phyloP scores from a whole-genome alignment of 2,888 invertebrate genomes.

The Volucella inflata region DNA sequence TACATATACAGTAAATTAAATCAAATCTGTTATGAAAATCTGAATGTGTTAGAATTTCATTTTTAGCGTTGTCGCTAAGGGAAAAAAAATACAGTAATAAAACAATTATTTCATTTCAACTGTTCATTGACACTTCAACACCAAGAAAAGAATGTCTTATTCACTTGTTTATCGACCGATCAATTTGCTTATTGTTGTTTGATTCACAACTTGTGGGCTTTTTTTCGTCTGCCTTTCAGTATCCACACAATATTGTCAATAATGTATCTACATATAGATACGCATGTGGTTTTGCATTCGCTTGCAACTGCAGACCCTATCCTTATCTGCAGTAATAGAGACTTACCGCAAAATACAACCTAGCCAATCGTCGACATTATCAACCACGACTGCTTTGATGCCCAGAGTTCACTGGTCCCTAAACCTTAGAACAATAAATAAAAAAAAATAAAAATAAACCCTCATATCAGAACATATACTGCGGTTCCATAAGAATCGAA shows the following conservation, averaged over 20 bases:
- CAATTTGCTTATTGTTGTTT: slow-evolving; percentile 58
- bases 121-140: slow-evolving; percentile 24
- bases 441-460: slow-evolving; percentile 1
- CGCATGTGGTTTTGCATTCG: slow-evolving; percentile 52
- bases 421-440: slow-evolving; percentile 45
- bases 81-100: no score
- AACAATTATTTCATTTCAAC: neutral
- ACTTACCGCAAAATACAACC: slow-evolving; percentile 38
- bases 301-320: slow-evolving; percentile 30
- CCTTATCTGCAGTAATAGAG: slow-evolving; percentile 26
- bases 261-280: slow-evolving; percentile 21
- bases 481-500: neutral
- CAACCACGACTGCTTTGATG: neutral
- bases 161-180: slow-evolving; percentile 38
- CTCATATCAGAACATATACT: slow-evolving; percentile 8
- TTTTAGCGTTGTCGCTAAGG: no score
- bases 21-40: no score
- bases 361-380: slow-evolving; percentile 5
- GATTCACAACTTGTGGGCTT: slow-evolving; percentile 21
- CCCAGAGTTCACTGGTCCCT: slow-evolving; percentile 44
- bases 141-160: neutral
- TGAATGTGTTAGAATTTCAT: no score
- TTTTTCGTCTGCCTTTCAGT: neutral
- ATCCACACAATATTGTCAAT: neutral
- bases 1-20: no score